A percentile compares a stretch with the other conserved stretches of the same genome.
Conservation (phyloP, 2,797 vertebrate species). For the Chelon auratus region DNA sequence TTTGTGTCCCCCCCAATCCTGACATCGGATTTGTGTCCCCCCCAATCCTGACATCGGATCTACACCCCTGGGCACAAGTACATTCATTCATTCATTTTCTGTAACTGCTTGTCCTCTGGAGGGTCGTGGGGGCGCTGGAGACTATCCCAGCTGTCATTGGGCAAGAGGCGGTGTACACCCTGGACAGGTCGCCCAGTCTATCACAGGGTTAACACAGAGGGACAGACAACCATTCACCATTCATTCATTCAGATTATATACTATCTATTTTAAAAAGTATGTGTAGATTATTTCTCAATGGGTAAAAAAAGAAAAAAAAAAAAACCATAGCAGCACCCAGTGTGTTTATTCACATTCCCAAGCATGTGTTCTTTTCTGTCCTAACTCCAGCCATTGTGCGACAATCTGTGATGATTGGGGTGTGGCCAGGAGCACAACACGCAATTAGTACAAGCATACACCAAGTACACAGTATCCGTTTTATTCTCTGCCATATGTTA, state of each 20-base stretch:
- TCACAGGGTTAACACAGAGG: too few relatives aligned
- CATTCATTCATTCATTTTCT: too few relatives aligned
- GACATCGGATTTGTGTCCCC: too few relatives aligned
- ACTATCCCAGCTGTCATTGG: too few relatives aligned
- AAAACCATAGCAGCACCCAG: background rate
- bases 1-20: too few relatives aligned
- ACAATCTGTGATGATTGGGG: conserved; percentile 7
- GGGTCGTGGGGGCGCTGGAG: too few relatives aligned
- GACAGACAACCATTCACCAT: too few relatives aligned
- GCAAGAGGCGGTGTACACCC: too few relatives aligned
- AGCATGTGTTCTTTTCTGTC: conserved; percentile 10
- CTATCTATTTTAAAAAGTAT: conserved; percentile 28
- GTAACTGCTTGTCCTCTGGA: too few relatives aligned
- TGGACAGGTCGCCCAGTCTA: too few relatives aligned
- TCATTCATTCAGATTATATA: background rate
- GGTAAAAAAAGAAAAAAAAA: background rate
- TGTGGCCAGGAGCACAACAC: conserved; percentile 21
- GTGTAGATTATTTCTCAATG: conserved; percentile 23
- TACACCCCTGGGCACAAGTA: too few relatives aligned
- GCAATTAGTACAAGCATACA: conserved; percentile 18
- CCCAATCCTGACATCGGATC: too few relatives aligned
- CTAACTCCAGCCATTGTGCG: background rate
- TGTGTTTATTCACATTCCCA: background rate
- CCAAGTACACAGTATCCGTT: conserved; percentile 9
- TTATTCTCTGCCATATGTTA: conserved; percentile 10